Percentiles rank a stretch among this genome's conserved stretches.
Evolutionary conservation across 2,888 invertebrate species (phyloP).

Genomic region (Parnassius apollo): DNA sequence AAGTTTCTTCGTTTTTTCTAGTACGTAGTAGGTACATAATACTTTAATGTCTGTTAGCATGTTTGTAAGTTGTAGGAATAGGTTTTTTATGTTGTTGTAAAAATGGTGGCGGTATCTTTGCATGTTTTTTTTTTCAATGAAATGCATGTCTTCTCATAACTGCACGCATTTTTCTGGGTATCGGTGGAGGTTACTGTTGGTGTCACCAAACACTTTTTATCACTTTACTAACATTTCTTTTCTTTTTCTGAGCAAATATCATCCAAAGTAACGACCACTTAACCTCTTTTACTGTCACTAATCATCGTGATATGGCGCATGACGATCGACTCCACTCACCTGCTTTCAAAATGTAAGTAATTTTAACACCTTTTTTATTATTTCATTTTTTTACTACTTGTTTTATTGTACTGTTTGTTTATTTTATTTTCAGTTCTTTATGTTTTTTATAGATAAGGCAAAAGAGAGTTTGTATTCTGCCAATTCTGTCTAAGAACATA

Average conservation of each 20-base stretch:
- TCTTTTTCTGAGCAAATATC: constrained; percentile 67
- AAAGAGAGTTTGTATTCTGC: no score
- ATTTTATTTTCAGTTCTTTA: no score
- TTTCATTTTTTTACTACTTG: background rate
- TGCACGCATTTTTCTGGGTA: constrained; percentile 24
- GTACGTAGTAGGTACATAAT: no score
- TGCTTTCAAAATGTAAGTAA: constrained; percentile 27
- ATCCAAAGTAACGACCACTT: constrained; percentile 65
- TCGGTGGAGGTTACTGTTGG: constrained; percentile 57
- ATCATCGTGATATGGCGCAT: constrained; percentile 33
- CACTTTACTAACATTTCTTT: constrained; percentile 62
- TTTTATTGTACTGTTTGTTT: no score
- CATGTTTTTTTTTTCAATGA: constrained; percentile 13
- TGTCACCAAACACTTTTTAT: constrained; percentile 34
- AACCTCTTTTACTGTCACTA: constrained; percentile 49
- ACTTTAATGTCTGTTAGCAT: no score
- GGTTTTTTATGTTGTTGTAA: background rate
- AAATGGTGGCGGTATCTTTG: background rate
- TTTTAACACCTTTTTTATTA: constrained; percentile 2
- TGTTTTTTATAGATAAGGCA: no score
- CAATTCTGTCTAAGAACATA: no score
- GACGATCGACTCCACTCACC: constrained; percentile 24
- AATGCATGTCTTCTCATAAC: constrained; percentile 16
- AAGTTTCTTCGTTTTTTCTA: no score
- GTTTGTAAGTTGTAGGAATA: no score